These are phyloP conservation scores for Electrona antarctica DNA, from an alignment of 2,113 vertebrate genomes.

Conservation along the genomic window DNA sequence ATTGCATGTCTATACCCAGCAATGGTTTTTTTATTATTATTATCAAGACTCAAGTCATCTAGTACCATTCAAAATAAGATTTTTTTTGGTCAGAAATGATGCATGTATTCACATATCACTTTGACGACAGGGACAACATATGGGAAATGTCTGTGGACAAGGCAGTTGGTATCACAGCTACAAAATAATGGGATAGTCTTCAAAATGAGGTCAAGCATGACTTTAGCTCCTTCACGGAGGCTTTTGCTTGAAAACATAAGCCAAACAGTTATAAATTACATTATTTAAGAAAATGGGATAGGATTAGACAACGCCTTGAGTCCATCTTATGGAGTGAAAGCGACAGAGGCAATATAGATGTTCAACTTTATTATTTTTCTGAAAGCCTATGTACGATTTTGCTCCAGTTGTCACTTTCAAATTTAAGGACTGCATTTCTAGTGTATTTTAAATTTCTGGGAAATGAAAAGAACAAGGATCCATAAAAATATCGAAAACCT, in stretches of 20 bases:
- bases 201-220: conserved; percentile 36
- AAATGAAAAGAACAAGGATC: too few species aligned
- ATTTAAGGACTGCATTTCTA: too few species aligned
- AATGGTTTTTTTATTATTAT: conserved; percentile 26
- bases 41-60: conserved; percentile 31
- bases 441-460: too few species aligned
- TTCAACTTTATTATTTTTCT: conserved; percentile 17
- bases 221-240: conserved; percentile 17
- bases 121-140: conserved; percentile 30
- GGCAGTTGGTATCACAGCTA: conserved; percentile 31
- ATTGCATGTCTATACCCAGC: conserved; percentile 66
- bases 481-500: too few species aligned
- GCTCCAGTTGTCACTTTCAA: conserved; percentile 7
- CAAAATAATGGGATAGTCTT: conserved; percentile 27
- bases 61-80: conserved; percentile 24
- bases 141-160: conserved; percentile 23
- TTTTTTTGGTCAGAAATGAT: conserved; percentile 20
- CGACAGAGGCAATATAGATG: conserved; percentile 8
- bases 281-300: conserved; percentile 32
- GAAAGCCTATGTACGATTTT: conserved; percentile 6
- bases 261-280: conserved; percentile 29
- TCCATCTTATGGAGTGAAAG: conserved; percentile 34
- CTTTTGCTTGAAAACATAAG: conserved; percentile 38
- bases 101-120: background rate
- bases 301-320: conserved; percentile 39